Evolutionary conservation across 2,888 invertebrate genomes (phyloP), one percentile per base, ranked within the genome.

Genomic region (Lasius fuliginosus): DNA sequence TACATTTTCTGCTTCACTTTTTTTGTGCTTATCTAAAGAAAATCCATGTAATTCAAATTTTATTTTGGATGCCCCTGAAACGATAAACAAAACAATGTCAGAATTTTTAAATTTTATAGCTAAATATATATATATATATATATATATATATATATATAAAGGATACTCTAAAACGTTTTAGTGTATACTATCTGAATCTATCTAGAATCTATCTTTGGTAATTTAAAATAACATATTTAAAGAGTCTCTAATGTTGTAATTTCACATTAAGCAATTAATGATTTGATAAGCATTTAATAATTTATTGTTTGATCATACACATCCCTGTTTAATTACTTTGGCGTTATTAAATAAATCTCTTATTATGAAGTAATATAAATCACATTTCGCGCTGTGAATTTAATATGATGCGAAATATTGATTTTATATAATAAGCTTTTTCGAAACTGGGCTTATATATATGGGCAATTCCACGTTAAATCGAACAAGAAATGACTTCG

Each of bases 11-110:
- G 56, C 42, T 58, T 42, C 53, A 5, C 11, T 79, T 46, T 46
- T 60, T 60, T 79, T 77, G 18, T 30, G 5, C 42, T 18, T 58
- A 11, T 46, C 8, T 30, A 46, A 56, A 60, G 23, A 6, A 42
- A 40, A 15, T 42, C 42, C 23, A 27, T 53, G 18, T 42, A 76
- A 75, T 75, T 42, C 46, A 65, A 33, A 75, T 11, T 30, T 46
- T 40, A 58, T 23, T 58, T 73, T 1, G 36, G 23, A 49, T 15
- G 23, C 68, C 23, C 36, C 6, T 36, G 36, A 76, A 65, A 46
- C 23, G 12, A 64, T 12, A 36, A 64, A n/a, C 11, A 36, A 53
- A 53, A 23, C 23, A 23, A 12, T 30, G n/a, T 49, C 0, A 15
- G n/a, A 75, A 23, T 15, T 67, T 65, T 15, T 3, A n/a, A 23